Evolutionary conservation across 2,888 invertebrate genomes (phyloP), one percentile per base, ranked within the genome.

Genomic region (Drosophila affinis): DNA sequence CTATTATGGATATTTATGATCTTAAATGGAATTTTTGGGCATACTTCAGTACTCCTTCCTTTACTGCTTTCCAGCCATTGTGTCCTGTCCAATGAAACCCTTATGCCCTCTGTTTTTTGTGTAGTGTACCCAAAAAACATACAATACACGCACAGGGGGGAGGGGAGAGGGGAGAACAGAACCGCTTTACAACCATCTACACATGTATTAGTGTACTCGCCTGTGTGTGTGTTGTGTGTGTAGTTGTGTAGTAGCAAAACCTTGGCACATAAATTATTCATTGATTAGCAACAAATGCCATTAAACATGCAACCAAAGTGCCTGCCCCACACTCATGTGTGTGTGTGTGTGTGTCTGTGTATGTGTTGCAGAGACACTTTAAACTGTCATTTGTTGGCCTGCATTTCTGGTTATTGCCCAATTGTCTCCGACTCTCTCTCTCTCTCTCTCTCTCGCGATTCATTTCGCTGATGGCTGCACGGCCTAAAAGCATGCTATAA

Each of bases 241-340:
- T 59, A 68, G 64, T 58, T 68, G 24, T 24, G 24, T 0, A 69
- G 65, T 71, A 71, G 75, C 79, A 73, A 78, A 86, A 75, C 79
- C 81, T 80, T 82, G 81, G 78, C 78, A 76, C 79, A 87, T 90
- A 84, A 90, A 89, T 90, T 87, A 89, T 90, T 85, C 89, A 90
- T 87, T 88, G 89, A 89, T 90, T 87, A 80, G 88, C 84, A 90
- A 88, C 88, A 88, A 88, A 88, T 86, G 84, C 84, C 76, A 80
- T 85, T 87, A 79, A 87, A 84, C 86, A 87, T 83, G 81, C 84
- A 80, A 83, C 81, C 82, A 81, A 86, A 84, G 81, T 80, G 76
- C 74, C 70, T 59, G 44, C 52, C 21, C 21, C 5, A 44, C 54
- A 24, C n/a, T 45, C n/a, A 34, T 45, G 57, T 51, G 59, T 54